Base-by-base conservation (phyloP, 1,140 invertebrate species). In the Papilio xuthus region DNA sequence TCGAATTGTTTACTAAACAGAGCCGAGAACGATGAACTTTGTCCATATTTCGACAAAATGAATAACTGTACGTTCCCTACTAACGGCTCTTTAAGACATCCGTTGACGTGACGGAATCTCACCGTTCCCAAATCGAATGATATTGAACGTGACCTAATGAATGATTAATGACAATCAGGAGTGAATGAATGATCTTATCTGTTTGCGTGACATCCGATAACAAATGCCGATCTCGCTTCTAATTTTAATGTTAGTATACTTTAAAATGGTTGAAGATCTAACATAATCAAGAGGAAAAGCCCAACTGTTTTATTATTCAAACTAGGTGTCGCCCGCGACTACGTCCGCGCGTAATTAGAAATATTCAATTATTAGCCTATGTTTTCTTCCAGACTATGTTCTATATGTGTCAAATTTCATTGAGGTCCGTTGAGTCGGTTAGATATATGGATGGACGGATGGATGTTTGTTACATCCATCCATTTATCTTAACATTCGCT, bases 71-170 rank as follows among this genome's bases (percentile, higher is more conserved):
- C 6, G 41, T 2, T 73, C 71, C 71, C 71, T 73, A 73, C 42
- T 73, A 73, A 73, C 71, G 71, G 71, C 41, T 10, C 71, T 73
- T 73, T 50, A 73, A 72, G 42, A 73, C 71, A 73, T 73, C 71
- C 71, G 71, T 73, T 23, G 71, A 73, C 71, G 71, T 50, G 71
- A 47, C 23, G 71, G 71, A 44, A 73, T 73, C 12, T 69, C 23
- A 18, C 10, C n/a, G 18, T 41, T 70, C 41, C 71, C 71, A 44
- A 73, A 73, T 73, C 42, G 41, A 42, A 73, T 42, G n/a, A 23
- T 44, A 73, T 50, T 47, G 23, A 20, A 71, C n/a, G n/a, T 73
- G 71, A 73, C 71, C 71, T 44, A 73, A 67, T 67, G 60, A 67
- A 67, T 28, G 13, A 28, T 23, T 60, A 60, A 56, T 23, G 53